Percentiles rank a stretch among this genome's conserved stretches.
Evolutionary conservation across 1,140 invertebrate genomes (phyloP).

Genomic region (Penaeus indicus): DNA sequence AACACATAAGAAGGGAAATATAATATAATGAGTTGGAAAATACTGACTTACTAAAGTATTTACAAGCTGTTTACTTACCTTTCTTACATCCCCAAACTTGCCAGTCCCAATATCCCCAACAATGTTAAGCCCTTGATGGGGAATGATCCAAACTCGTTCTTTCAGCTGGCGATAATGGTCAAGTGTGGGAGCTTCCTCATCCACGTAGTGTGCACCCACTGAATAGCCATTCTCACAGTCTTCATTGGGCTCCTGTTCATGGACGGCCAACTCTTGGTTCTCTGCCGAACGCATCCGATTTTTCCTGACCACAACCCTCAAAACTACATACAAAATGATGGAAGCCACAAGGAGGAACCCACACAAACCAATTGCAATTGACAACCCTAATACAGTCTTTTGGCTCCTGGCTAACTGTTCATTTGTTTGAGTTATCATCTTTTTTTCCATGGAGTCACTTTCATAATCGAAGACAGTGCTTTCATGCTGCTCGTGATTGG

Average conservation of each 20-base stretch:
- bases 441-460: neutral
- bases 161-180: conserved; percentile 65
- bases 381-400: conserved; percentile 58
- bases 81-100: conserved; percentile 64
- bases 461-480: conserved; percentile 42
- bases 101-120: conserved; percentile 66
- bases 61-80: conserved; percentile 36
- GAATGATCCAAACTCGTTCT: conserved; percentile 62
- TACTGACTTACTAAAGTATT: neutral
- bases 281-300: conserved; percentile 42
- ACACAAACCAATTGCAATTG: conserved; percentile 64
- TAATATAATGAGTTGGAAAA: neutral
- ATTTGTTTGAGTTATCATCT: neutral
- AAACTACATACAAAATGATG: conserved; percentile 59
- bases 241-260: conserved; percentile 52
- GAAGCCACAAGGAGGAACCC: conserved; percentile 62
- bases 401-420: conserved; percentile 34
- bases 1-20: neutral
- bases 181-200: conserved; percentile 52
- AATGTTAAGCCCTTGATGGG: conserved; percentile 64
- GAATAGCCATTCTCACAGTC: conserved; percentile 53
- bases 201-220: conserved; percentile 54
- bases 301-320: conserved; percentile 57
- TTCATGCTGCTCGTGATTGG: conserved; percentile 61
- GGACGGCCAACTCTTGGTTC: conserved; percentile 52